phyloP scores from a whole-genome alignment of 2,113 vertebrate genomes.

The Heliornis fulica region DNA sequence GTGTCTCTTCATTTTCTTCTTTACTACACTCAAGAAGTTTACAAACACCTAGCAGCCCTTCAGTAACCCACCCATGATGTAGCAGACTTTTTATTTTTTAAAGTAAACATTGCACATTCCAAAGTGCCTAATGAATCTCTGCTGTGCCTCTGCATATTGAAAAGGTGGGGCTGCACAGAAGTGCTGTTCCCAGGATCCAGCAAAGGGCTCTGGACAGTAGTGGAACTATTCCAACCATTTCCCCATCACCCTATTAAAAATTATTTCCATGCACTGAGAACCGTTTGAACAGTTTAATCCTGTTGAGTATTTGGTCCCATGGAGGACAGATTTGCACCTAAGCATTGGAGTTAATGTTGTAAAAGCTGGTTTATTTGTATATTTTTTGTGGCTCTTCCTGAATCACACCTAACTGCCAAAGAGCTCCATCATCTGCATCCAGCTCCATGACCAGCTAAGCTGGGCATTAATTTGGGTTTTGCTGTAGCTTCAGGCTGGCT shows the following conservation, averaged over 20 bases:
- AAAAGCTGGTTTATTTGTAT: neutral
- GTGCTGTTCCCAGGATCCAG: neutral
- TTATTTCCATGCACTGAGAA: neutral
- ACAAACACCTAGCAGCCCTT: neutral
- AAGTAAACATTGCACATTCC: neutral
- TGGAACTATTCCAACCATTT: conserved; percentile 3
- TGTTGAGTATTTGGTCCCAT: neutral
- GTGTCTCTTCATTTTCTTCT: neutral
- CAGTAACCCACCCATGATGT: neutral
- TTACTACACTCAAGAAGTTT: neutral
- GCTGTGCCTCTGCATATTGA: neutral
- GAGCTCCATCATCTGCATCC: neutral
- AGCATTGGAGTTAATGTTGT: neutral
- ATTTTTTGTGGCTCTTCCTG: neutral
- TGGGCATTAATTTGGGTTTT: neutral
- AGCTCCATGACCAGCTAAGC: neutral
- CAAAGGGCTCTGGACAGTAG: neutral
- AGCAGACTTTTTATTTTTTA: neutral
- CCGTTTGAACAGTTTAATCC: neutral
- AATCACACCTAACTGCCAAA: neutral
- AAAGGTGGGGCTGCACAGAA: neutral
- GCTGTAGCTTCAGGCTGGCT: neutral
- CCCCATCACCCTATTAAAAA: neutral
- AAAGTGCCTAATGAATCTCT: neutral
- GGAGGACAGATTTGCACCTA: neutral